phyloP scores from a whole-genome alignment of 2,113 vertebrate genomes.

The Anoura caudifer region DNA sequence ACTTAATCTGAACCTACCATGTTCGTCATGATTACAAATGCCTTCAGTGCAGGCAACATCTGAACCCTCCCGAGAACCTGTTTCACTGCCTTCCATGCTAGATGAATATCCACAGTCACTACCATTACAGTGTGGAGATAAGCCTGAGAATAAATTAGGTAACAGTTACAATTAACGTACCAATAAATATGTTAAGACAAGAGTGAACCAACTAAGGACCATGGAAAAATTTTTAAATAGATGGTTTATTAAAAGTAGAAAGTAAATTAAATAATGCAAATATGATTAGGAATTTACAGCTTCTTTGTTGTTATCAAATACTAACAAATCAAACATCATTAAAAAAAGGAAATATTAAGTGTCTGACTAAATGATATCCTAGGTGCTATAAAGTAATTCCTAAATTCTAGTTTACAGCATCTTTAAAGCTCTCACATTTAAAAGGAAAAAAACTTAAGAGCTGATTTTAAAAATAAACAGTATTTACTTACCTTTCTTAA shows the following conservation, averaged over 20 bases:
- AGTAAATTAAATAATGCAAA: conserved; percentile 33
- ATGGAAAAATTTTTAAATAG: neutral
- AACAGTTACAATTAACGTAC: neutral
- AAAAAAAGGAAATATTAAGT: neutral
- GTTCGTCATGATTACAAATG: conserved; percentile 96
- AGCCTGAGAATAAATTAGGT: conserved; percentile 78
- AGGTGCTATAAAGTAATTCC: neutral
- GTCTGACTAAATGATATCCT: neutral
- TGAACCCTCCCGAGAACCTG: conserved; percentile 92
- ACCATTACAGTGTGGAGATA: conserved; percentile 89
- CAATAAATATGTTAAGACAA: neutral
- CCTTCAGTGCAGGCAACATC: conserved; percentile 96
- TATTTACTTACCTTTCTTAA: conserved; percentile 87
- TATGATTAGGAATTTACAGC: neutral
- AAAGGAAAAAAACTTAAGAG: neutral
- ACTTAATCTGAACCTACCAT: conserved; percentile 82
- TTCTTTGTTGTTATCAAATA: conserved; percentile 23
- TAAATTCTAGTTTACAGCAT: neutral
- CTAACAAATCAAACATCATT: conserved; percentile 20
- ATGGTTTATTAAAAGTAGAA: neutral
- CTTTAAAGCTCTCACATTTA: neutral
- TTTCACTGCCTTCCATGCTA: conserved; percentile 96
- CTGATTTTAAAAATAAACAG: neutral
- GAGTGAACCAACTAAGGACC: neutral
- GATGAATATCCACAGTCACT: conserved; percentile 98